Percentiles rank a stretch among this genome's conserved stretches.
phyloP scores from a whole-genome alignment of 1,140 invertebrate species.

The Sitophilus oryzae region DNA sequence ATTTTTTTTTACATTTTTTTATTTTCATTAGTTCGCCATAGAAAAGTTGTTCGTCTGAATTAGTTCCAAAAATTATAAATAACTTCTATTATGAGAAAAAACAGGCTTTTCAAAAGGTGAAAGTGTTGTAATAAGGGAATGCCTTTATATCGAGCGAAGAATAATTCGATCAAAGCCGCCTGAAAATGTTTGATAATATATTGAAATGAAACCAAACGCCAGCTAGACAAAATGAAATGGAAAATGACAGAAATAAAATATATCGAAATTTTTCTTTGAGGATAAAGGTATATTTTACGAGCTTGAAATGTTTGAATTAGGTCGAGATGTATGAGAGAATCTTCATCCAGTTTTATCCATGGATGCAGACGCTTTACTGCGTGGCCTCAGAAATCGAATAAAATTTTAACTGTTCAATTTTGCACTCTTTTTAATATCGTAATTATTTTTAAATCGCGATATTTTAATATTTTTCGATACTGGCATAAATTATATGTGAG shows the following conservation, averaged over 20 bases:
- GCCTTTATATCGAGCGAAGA: constrained; percentile 3
- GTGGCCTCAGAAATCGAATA: constrained; percentile 11
- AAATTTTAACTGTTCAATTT: constrained; percentile 7
- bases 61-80: too few species aligned
- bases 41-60: too few species aligned
- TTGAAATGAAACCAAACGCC: constrained; percentile 1
- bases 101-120: too few species aligned
- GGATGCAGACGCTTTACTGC: constrained; percentile 4
- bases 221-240: constrained; percentile 7
- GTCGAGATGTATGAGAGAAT: constrained; percentile 7
- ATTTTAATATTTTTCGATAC: too few species aligned
- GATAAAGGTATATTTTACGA: constrained; percentile 14
- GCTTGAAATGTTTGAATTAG: constrained; percentile 10
- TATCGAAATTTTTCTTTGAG: constrained; percentile 3
- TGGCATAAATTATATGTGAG: too few species aligned
- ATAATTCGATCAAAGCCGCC: constrained; percentile 1
- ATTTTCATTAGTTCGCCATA: too few species aligned
- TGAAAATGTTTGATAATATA: constrained; percentile 9
- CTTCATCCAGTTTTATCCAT: constrained; percentile 4
- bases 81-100: too few species aligned
- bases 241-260: constrained; percentile 8
- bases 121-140: too few species aligned
- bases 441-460: neutral
- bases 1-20: too few species aligned
- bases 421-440: neutral